Evolutionary conservation across 2,797 vertebrate species (phyloP).

Genomic region (Phrynocephalus guinanensis): DNA sequence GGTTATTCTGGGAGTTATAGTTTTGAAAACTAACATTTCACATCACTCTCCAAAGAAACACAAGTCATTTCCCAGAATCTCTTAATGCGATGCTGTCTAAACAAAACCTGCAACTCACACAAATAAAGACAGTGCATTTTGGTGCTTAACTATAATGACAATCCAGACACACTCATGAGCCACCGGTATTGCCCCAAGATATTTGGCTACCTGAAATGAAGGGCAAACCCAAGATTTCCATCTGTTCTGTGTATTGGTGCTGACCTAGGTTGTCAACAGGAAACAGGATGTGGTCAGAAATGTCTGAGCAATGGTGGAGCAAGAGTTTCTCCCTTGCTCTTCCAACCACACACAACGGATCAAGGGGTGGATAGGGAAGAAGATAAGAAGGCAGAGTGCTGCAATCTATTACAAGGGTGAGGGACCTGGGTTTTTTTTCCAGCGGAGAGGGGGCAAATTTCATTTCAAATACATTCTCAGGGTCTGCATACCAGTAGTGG

Average conservation of each 20-base stretch:
- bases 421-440: no score
- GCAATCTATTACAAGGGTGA: neutral
- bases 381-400: neutral
- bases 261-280: neutral
- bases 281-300: slow-evolving; percentile 6
- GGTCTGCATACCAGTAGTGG: no score
- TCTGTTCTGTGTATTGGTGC: neutral
- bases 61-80: neutral
- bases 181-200: neutral
- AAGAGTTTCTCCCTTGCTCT: neutral
- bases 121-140: neutral
- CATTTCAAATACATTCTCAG: no score
- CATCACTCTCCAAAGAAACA: no score
- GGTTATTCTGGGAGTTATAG: no score
- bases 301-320: neutral
- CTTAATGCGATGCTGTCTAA: neutral
- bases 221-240: neutral
- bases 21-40: no score
- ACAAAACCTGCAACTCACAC: neutral
- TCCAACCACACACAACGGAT: neutral
- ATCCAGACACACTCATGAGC: neutral
- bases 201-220: neutral
- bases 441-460: no score
- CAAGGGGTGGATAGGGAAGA: neutral
- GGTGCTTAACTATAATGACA: neutral